Base-by-base conservation (phyloP, 1,140 invertebrate genomes). In the Nixonia krombeini region DNA sequence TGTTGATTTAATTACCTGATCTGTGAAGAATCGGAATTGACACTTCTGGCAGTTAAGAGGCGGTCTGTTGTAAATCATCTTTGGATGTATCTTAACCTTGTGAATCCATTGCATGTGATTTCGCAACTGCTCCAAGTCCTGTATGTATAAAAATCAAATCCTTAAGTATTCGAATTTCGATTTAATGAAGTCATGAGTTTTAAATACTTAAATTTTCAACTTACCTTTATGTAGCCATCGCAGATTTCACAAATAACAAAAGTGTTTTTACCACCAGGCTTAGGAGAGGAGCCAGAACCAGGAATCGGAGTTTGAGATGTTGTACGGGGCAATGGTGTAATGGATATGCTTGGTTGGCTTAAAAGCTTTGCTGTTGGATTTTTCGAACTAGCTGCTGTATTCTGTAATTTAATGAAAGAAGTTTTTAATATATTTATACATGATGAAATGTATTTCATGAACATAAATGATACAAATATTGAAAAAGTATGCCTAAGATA, bases 61-160 rank as follows among this genome's bases (percentile, higher is more conserved):
- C 57, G 96, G 95, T 84, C 94, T 87, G 83, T 95, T 96, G 78
- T 96, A 94, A 59, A 96, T 95, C 95, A 96, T 96, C 85, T 96
- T 96, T 58, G 94, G 95, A 87, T 96, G 95, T 75, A 96, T 96
- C 86, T 96, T 96, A 44, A 96, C 94, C 89, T 96, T 96, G 79
- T 96, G 95, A 76, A 96, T 96, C 94, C 94, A 96, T 74, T 96
- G 94, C 95, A 97, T 97, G 77, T 97, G 95, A 82, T 95, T 96
- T 61, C 94, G 86, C 28, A 96, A 85, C 84, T 96, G 94, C 74
- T 96, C 95, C 71, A 96, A 87, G 85, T 96, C 95, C 88, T 90
- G 57, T 5, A 26, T n/a, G n/a, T n/a, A n/a, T n/a, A n/a, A n/a
- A n/a, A n/a, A n/a, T n/a, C n/a, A n/a, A n/a, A n/a, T n/a, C n/a